A percentile compares a stretch with the other conserved stretches of the same genome.
Evolutionary conservation across 2,888 invertebrate species (phyloP).

Genomic region (Drosophila quinaria): DNA sequence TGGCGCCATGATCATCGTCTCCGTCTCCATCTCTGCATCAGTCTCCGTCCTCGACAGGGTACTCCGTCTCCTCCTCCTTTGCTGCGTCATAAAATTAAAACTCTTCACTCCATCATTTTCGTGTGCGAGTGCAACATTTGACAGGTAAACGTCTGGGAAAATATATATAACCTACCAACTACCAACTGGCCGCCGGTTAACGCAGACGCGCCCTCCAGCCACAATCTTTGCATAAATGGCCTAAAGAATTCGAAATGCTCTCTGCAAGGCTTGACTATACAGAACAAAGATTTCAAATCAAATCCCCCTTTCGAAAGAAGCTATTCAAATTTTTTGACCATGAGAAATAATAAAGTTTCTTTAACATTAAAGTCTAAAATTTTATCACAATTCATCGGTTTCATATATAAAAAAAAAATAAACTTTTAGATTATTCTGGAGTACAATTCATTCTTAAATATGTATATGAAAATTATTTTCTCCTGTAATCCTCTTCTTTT

Average conservation of each 20-base stretch:
- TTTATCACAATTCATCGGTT: too few species aligned
- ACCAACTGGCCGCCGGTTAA: slow-evolving; percentile 57
- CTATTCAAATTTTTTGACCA: too few species aligned
- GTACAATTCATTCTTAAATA: too few species aligned
- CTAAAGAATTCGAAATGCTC: slow-evolving; percentile 41
- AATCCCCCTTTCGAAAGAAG: not conserved
- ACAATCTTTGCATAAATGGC: slow-evolving; percentile 30
- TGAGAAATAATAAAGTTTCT: too few species aligned
- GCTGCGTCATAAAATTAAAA: slow-evolving; percentile 84
- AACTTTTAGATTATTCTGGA: too few species aligned
- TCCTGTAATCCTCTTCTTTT: too few species aligned
- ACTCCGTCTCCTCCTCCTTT: slow-evolving; percentile 55
- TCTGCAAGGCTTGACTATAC: not conserved
- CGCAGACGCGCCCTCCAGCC: slow-evolving; percentile 61
- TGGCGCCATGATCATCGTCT: slow-evolving; percentile 72
- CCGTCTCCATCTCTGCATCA: slow-evolving; percentile 24
- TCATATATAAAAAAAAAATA: too few species aligned
- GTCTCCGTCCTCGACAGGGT: slow-evolving; percentile 23
- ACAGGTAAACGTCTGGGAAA: slow-evolving; percentile 82
- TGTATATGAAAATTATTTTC: too few species aligned
- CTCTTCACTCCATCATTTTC: slow-evolving; percentile 84
- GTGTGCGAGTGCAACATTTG: slow-evolving; percentile 81
- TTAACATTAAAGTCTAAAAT: too few species aligned
- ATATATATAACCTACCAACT: slow-evolving; percentile 48
- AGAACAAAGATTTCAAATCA: too few species aligned